Conservation (phyloP, 1,140 invertebrate species). For the Mactra quadrangularis region DNA sequence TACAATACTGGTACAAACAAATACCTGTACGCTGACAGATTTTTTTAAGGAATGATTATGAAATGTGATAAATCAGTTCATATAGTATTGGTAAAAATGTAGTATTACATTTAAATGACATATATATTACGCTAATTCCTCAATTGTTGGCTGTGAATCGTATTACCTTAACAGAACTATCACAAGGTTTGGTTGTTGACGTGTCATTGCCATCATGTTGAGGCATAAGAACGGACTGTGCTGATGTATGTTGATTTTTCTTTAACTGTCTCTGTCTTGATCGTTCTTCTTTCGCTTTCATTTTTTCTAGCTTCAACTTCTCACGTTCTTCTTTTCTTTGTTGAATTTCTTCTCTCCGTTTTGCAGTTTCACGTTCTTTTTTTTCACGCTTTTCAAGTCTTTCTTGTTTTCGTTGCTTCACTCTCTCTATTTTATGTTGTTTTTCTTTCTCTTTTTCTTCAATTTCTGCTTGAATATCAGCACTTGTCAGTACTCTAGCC, state of each 20-base stretch:
- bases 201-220: no score
- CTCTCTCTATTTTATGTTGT: not conserved
- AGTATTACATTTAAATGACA: no score
- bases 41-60: no score
- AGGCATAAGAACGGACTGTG: not conserved
- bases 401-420: slow-evolving; percentile 18
- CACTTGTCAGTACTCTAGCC: slow-evolving; percentile 22
- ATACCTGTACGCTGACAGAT: no score
- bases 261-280: not conserved
- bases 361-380: slow-evolving; percentile 7
- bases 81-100: no score
- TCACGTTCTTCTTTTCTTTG: slow-evolving; percentile 6
- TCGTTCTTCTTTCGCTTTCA: slow-evolving; percentile 5
- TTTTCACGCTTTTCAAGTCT: slow-evolving; percentile 6
- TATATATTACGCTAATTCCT: no score
- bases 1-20: no score
- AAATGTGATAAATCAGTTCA: no score
- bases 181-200: no score
- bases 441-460: slow-evolving; percentile 41
- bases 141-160: no score
- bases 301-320: not conserved
- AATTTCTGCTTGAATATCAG: slow-evolving; percentile 11
- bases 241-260: not conserved
- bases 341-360: slow-evolving; percentile 13
- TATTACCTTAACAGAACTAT: no score